Evolutionary conservation across 1,140 invertebrate genomes (phyloP).

Genomic region (Rhagoletis pomonella): DNA sequence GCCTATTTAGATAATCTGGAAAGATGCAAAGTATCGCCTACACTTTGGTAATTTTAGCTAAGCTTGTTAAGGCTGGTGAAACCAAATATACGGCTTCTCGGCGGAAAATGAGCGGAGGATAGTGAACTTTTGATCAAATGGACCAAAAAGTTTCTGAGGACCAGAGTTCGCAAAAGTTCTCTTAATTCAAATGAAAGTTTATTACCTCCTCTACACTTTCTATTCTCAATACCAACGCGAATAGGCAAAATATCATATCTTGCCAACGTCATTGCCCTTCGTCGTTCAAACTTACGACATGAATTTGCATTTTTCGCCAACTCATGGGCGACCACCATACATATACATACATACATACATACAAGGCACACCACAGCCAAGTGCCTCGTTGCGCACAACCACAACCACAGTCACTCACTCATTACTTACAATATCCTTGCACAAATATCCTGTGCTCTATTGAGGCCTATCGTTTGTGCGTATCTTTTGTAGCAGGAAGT

Average conservation of each 20-base stretch:
- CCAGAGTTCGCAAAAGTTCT: too few relatives aligned
- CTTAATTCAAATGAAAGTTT: too few relatives aligned
- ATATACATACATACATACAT: too few relatives aligned
- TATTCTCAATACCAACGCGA: neutral
- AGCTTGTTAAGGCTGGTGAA: too few relatives aligned
- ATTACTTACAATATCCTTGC: conserved; percentile 29
- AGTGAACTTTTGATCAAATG: too few relatives aligned
- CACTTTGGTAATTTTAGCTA: too few relatives aligned
- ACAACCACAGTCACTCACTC: neutral
- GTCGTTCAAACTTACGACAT: neutral
- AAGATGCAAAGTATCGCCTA: too few relatives aligned
- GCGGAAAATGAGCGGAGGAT: too few relatives aligned
- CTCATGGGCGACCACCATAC: neutral
- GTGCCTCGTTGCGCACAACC: neutral
- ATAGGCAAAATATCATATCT: neutral
- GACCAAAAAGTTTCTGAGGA: too few relatives aligned
- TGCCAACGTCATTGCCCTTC: conserved; percentile 25
- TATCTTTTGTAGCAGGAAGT: conserved; percentile 37
- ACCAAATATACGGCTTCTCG: too few relatives aligned
- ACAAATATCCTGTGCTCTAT: conserved; percentile 35
- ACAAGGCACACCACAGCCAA: neutral
- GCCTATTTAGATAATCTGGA: too few relatives aligned
- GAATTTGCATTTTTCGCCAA: conserved; percentile 47
- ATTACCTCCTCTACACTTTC: neutral
- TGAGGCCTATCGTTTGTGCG: conserved; percentile 26